Base-by-base conservation (phyloP, 1,140 invertebrate genomes). In the Trichogramma pretiosum region DNA sequence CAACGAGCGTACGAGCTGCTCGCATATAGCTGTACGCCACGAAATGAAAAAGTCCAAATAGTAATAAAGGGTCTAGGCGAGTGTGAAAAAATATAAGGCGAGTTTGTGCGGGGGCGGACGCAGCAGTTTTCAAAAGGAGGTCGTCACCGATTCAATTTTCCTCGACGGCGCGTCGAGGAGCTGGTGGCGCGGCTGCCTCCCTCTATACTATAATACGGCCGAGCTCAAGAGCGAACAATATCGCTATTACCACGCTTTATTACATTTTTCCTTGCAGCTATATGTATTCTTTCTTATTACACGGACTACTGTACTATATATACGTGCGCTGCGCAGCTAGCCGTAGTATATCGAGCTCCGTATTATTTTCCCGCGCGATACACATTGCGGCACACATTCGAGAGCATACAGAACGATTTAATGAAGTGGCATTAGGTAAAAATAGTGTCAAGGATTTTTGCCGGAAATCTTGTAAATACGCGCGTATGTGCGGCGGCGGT, bases 181-280 rank as follows among this genome's bases (percentile, higher is more conserved):
- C n/a, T n/a, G n/a, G n/a, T n/a, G n/a, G n/a, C n/a, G n/a, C n/a
- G n/a, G n/a, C n/a, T n/a, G n/a, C n/a, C n/a, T n/a, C n/a, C n/a
- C n/a, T n/a, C n/a, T n/a, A n/a, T n/a, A n/a, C n/a, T n/a, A n/a
- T n/a, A n/a, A n/a, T 53, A 54, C 45, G 56, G 53, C 28, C 26
- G 28, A 5, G 16, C 17, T 17, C 41, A 22, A 16, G 36, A 18
- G 33, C 23, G 30, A 38, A 46, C 46, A 54, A 53, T 55, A 54
- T 52, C 40, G 41, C 52, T 46, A 41, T 28, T 22, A 22, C 41
- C 54, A 49, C 55, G 56, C 54, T 67, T 68, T 65, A 60, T 65
- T 65, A 61, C 62, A 67, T 66, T 67, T 65, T 64, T 65, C 55
- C 46, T n/a, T n/a, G n/a, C n/a, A n/a, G n/a, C n/a, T n/a, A n/a